A percentile compares a stretch with the other conserved stretches of the same genome.
phyloP scores from a whole-genome alignment of 2,797 vertebrate genomes.

The Girardinus metallicus region DNA sequence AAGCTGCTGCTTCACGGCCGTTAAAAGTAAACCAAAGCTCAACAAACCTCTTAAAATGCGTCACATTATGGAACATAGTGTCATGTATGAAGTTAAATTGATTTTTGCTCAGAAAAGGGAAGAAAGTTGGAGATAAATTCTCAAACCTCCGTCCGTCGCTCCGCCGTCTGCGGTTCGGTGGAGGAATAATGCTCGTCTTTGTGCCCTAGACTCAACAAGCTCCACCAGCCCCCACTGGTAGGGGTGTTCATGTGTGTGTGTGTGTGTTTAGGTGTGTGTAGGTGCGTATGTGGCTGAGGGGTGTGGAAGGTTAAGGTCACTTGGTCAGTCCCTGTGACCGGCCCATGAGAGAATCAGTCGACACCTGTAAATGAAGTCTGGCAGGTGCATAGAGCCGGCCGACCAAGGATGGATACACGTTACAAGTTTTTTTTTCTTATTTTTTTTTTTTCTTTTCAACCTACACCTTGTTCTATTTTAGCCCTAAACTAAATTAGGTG shows the following conservation, averaged over 20 bases:
- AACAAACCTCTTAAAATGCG: background rate
- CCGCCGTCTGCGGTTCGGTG: slow-evolving; percentile 35
- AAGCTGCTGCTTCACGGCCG: background rate
- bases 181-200: slow-evolving; percentile 83
- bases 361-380: slow-evolving; percentile 85
- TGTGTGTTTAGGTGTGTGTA: slow-evolving; percentile 36
- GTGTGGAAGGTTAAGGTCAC: slow-evolving; percentile 83
- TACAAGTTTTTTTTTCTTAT: slow-evolving; percentile 37
- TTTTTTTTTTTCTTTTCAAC: slow-evolving; percentile 22
- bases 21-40: background rate
- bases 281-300: slow-evolving; percentile 59
- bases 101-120: background rate
- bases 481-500: slow-evolving; percentile 28
- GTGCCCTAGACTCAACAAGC: slow-evolving; percentile 68
- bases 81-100: background rate
- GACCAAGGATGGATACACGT: slow-evolving; percentile 60
- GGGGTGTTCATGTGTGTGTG: slow-evolving; percentile 18
- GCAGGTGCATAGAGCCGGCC: slow-evolving; percentile 80
- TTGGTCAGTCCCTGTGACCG: slow-evolving; percentile 83
- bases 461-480: slow-evolving; percentile 57
- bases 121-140: slow-evolving; percentile 31
- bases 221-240: slow-evolving; percentile 51
- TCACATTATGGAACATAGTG: background rate
- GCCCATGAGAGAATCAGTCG: slow-evolving; percentile 84
- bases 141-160: slow-evolving; percentile 40